Percentiles rank a stretch among this genome's conserved stretches.
These are phyloP conservation scores for Atherix ibis DNA, from an alignment of 2,888 invertebrate genomes.

Conservation along the genomic window DNA sequence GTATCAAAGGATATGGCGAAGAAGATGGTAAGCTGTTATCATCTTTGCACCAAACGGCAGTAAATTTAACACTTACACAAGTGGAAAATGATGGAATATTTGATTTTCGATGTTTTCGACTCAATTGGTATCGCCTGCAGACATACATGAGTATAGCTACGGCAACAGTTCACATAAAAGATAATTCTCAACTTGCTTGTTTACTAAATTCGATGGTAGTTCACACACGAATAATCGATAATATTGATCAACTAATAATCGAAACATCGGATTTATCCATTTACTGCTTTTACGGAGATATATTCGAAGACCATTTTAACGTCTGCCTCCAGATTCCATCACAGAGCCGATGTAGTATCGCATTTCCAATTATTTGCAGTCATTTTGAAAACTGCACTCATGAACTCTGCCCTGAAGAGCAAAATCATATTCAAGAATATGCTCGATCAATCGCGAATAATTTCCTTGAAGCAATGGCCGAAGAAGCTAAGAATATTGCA, in stretches of 20 bases:
- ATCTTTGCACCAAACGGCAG: slow-evolving; percentile 78
- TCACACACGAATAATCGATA: slow-evolving; percentile 96
- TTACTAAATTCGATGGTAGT: slow-evolving; percentile 92
- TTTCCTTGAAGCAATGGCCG: slow-evolving; percentile 97
- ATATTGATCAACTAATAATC: slow-evolving; percentile 87
- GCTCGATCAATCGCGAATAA: slow-evolving; percentile 93
- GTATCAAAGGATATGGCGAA: slow-evolving; percentile 71
- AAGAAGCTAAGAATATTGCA: slow-evolving; percentile 96
- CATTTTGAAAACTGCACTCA: slow-evolving; percentile 98
- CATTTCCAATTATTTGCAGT: slow-evolving; percentile 93
- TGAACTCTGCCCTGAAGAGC: slow-evolving; percentile 95
- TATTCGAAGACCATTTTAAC: slow-evolving; percentile 95
- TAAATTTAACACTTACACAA: slow-evolving; percentile 76
- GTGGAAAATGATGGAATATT: slow-evolving; percentile 92
- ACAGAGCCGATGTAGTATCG: slow-evolving; percentile 93
- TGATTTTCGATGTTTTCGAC: slow-evolving; percentile 84
- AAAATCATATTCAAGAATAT: slow-evolving; percentile 89
- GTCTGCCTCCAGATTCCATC: slow-evolving; percentile 98
- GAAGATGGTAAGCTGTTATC: slow-evolving; percentile 91
- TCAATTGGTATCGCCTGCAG: slow-evolving; percentile 97
- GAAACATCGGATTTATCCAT: slow-evolving; percentile 96
- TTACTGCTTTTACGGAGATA: slow-evolving; percentile 93
- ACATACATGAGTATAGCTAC: slow-evolving; percentile 80
- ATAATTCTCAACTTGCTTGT: slow-evolving; percentile 73
- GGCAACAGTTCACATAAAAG: slow-evolving; percentile 59